These are phyloP conservation scores for Telenomus remus DNA, from an alignment of 1,140 invertebrate genomes.

Conservation along the genomic window DNA sequence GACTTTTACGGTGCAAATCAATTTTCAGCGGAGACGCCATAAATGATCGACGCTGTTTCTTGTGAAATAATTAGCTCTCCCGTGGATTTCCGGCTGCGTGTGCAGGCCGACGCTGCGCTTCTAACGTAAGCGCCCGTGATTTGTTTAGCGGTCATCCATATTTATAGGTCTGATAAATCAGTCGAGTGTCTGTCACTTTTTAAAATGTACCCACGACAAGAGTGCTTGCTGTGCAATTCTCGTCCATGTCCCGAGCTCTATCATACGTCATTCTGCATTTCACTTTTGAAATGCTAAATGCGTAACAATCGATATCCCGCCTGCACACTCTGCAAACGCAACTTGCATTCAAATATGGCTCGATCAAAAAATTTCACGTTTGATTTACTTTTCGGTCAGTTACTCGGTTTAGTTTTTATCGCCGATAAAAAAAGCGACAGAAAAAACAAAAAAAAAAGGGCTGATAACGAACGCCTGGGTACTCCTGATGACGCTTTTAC, in stretches of 20 bases:
- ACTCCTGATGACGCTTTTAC: too few relatives aligned
- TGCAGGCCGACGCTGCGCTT: too few relatives aligned
- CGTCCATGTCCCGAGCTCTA: constrained; percentile 7
- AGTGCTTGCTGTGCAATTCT: constrained; percentile 2
- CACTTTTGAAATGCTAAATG: constrained; percentile 18
- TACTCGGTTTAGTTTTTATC: too few relatives aligned
- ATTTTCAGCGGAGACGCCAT: background rate
- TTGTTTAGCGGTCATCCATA: constrained; percentile 17
- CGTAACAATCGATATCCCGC: too few relatives aligned
- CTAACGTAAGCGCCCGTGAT: constrained; percentile 10
- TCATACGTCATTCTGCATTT: constrained; percentile 32
- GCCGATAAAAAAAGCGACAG: too few relatives aligned
- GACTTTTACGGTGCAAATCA: constrained; percentile 8
- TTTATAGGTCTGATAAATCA: constrained; percentile 31
- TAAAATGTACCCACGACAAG: constrained; percentile 10
- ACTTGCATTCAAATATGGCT: too few relatives aligned
- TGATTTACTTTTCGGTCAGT: too few relatives aligned
- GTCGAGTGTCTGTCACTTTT: constrained; percentile 11
- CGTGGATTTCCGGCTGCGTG: background rate
- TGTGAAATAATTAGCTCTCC: constrained; percentile 2
- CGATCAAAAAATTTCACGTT: too few relatives aligned
- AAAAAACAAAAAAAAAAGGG: too few relatives aligned
- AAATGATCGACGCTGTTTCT: constrained; percentile 8
- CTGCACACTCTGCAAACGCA: too few relatives aligned
- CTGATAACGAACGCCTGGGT: too few relatives aligned